Conservation (phyloP, 1,140 invertebrate genomes). For the Octopus sinensis region DNA sequence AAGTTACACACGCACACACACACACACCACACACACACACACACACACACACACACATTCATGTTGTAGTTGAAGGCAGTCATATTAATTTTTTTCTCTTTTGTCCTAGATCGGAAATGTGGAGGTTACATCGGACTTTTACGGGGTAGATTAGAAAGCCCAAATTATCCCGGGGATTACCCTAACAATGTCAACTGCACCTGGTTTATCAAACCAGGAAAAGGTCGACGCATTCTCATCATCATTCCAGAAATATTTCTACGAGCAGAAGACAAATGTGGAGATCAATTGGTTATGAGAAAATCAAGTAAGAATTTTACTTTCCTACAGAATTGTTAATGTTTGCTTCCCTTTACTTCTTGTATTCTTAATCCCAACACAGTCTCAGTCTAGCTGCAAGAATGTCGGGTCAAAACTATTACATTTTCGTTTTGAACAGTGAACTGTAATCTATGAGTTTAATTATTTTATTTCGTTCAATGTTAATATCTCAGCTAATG, state of each 20-base stretch:
- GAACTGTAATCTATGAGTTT: background rate
- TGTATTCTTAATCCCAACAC: too few relatives aligned
- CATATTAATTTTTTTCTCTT: background rate
- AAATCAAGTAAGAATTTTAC: slow-evolving; percentile 49
- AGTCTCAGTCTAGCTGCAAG: too few relatives aligned
- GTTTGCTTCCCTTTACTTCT: too few relatives aligned
- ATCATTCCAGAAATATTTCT: slow-evolving; percentile 55
- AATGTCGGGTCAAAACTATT: too few relatives aligned
- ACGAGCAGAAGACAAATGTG: slow-evolving; percentile 48
- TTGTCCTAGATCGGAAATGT: slow-evolving; percentile 44
- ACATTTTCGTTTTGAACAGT: background rate
- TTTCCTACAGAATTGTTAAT: too few relatives aligned
- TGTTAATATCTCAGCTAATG: too few relatives aligned
- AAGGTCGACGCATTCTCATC: slow-evolving; percentile 52
- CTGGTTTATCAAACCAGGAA: slow-evolving; percentile 54
- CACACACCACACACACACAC: too few relatives aligned
- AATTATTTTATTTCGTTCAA: too few relatives aligned
- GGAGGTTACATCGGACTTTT: slow-evolving; percentile 43
- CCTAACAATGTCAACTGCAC: slow-evolving; percentile 53
- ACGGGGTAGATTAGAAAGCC: slow-evolving; percentile 53
- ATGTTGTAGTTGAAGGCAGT: too few relatives aligned
- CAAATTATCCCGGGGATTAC: slow-evolving; percentile 57
- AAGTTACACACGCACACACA: too few relatives aligned
- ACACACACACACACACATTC: too few relatives aligned
- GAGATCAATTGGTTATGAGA: slow-evolving; percentile 53